Evolutionary conservation across 2,888 invertebrate genomes (phyloP).

Genomic region (Lasioglossum pauxillum): DNA sequence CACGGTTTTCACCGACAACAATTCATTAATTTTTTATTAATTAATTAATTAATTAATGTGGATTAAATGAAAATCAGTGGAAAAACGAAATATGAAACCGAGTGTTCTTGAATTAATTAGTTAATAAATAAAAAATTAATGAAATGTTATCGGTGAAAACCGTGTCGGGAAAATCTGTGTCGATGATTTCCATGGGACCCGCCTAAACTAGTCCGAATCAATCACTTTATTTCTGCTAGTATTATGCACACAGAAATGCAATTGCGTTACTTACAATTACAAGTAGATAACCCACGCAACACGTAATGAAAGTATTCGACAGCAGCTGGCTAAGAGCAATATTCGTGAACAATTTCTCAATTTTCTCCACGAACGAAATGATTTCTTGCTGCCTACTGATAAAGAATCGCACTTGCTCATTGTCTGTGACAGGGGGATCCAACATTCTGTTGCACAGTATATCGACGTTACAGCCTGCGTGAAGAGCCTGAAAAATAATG

Average conservation of each 20-base stretch:
- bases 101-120: too few relatives aligned
- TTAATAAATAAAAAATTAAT: too few relatives aligned
- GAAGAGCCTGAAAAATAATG: constrained; percentile 46
- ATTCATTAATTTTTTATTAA: too few relatives aligned
- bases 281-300: constrained; percentile 52
- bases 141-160: too few relatives aligned
- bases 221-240: too few relatives aligned
- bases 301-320: constrained; percentile 41
- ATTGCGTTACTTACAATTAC: constrained; percentile 51
- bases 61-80: too few relatives aligned
- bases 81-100: too few relatives aligned
- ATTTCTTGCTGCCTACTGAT: constrained; percentile 54
- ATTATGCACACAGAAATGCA: background rate
- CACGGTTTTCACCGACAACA: too few relatives aligned
- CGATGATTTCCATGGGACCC: too few relatives aligned
- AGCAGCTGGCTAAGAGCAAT: constrained; percentile 59
- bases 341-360: constrained; percentile 49
- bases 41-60: too few relatives aligned
- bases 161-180: too few relatives aligned
- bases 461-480: constrained; percentile 55
- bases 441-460: constrained; percentile 50
- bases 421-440: background rate
- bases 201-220: too few relatives aligned
- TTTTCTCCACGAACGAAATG: constrained; percentile 42
- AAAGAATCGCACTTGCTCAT: constrained; percentile 26